Evolutionary conservation across 2,888 invertebrate genomes (phyloP).

Genomic region (Cataglyphis altisquamis): DNA sequence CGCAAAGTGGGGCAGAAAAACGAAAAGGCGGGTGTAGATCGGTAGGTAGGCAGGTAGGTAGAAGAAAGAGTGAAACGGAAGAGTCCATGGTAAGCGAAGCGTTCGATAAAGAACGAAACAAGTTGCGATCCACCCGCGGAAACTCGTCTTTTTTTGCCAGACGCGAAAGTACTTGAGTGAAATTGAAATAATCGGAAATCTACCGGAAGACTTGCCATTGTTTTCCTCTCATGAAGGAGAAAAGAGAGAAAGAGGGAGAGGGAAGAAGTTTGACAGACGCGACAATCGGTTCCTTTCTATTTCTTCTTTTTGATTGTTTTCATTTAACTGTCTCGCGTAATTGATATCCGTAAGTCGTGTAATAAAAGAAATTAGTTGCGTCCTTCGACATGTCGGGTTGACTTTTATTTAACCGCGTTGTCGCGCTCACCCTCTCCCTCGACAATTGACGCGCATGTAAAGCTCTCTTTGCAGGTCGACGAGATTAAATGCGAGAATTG

Average conservation of each 20-base stretch:
- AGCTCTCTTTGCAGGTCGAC: conserved; percentile 53
- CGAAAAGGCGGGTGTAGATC: conserved; percentile 27
- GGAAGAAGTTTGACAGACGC: not conserved
- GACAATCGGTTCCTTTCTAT: conserved; percentile 19
- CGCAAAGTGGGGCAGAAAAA: conserved; percentile 35
- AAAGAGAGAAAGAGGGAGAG: not conserved
- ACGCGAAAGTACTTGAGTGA: conserved; percentile 73
- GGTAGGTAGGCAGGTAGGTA: conserved; percentile 26
- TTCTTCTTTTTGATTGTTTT: conserved; percentile 20
- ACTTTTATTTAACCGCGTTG: conserved; percentile 49
- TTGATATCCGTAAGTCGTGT: conserved; percentile 38
- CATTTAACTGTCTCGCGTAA: conserved; percentile 49
- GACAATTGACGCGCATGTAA: conserved; percentile 40
- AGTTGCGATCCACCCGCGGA: conserved; percentile 37
- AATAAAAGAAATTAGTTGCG: conserved; percentile 44
- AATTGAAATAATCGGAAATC: conserved; percentile 68
- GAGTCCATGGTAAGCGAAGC: conserved; percentile 60
- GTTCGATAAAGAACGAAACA: conserved; percentile 58
- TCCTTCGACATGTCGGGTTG: conserved; percentile 35
- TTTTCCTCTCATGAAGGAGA: conserved; percentile 53
- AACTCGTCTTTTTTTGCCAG: conserved; percentile 54
- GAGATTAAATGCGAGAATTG: conserved; percentile 55
- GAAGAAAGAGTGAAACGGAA: conserved; percentile 34
- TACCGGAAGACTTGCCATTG: conserved; percentile 64
- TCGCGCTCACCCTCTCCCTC: not conserved